Evolutionary conservation across 1,140 invertebrate genomes (phyloP).

Genomic region (Philotrypesis tridentata): DNA sequence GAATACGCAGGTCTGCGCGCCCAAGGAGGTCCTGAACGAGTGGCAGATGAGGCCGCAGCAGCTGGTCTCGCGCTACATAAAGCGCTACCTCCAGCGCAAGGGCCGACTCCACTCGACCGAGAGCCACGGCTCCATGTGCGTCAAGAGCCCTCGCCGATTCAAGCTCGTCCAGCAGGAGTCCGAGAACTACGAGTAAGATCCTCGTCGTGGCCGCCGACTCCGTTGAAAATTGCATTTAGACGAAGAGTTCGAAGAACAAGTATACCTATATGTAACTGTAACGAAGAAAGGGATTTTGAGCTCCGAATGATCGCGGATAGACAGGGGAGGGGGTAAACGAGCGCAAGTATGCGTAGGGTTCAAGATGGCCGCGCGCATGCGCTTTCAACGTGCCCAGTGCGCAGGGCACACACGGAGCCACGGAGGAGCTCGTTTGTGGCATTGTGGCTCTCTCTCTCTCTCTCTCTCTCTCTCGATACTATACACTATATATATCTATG

Average conservation of each 20-base stretch:
- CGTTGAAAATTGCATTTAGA: neutral
- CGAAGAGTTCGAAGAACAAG: neutral
- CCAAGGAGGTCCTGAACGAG: conserved; percentile 92
- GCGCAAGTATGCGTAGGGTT: no score
- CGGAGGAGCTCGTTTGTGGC: no score
- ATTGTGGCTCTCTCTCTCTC: neutral
- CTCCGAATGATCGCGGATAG: no score
- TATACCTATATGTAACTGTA: no score
- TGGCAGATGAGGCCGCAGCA: conserved; percentile 95
- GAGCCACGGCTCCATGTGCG: conserved; percentile 83
- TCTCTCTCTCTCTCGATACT: neutral
- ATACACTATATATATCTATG: neutral
- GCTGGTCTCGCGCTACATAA: conserved; percentile 91
- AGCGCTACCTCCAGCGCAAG: conserved; percentile 85
- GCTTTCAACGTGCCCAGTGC: neutral
- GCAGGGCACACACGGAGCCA: no score
- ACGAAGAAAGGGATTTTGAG: no score
- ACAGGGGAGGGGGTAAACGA: neutral
- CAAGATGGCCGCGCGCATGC: no score
- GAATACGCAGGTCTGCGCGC: conserved; percentile 85
- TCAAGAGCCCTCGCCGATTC: conserved; percentile 88
- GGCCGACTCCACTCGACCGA: conserved; percentile 80
- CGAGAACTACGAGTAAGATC: conserved; percentile 87
- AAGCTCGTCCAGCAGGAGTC: conserved; percentile 93
- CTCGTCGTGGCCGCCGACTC: no score